Conservation (phyloP, 2,797 vertebrate species). For the Tenualosa ilisha region DNA sequence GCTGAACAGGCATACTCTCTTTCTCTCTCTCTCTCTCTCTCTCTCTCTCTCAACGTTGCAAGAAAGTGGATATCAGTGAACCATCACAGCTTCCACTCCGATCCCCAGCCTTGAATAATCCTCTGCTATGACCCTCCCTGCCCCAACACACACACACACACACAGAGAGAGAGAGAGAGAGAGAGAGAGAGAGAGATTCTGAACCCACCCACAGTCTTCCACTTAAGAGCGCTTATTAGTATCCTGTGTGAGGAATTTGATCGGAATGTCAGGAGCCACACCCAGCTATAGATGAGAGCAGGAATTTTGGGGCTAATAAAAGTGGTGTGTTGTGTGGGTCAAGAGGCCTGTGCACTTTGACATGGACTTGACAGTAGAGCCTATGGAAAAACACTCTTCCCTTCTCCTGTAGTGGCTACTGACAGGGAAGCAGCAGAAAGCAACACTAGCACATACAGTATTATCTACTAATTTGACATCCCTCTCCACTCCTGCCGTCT, state of each 20-base stretch:
- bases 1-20: slow-evolving; percentile 65
- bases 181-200: slow-evolving; percentile 6
- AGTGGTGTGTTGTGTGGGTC: slow-evolving; percentile 63
- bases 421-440: neutral
- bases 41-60: slow-evolving; percentile 51
- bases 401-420: neutral
- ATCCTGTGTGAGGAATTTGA: slow-evolving; percentile 64
- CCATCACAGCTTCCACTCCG: slow-evolving; percentile 50
- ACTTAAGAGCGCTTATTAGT: slow-evolving; percentile 43
- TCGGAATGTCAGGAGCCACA: slow-evolving; percentile 69
- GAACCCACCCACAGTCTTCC: slow-evolving; percentile 47
- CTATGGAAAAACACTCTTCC: slow-evolving; percentile 52
- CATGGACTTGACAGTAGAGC: slow-evolving; percentile 66
- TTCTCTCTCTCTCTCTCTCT: slow-evolving; percentile 30
- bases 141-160: neutral
- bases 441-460: slow-evolving; percentile 25
- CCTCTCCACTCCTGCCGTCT: neutral
- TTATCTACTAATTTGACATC: slow-evolving; percentile 41
- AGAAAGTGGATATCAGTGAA: slow-evolving; percentile 64
- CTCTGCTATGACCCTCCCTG: slow-evolving; percentile 21
- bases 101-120: slow-evolving; percentile 3
- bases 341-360: slow-evolving; percentile 57
- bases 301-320: slow-evolving; percentile 75
- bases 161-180: neutral
- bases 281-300: slow-evolving; percentile 69